Percentiles rank a stretch among this genome's conserved stretches.
Evolutionary conservation across 2,888 invertebrate species (phyloP).

Genomic region (Lasioglossum morio): DNA sequence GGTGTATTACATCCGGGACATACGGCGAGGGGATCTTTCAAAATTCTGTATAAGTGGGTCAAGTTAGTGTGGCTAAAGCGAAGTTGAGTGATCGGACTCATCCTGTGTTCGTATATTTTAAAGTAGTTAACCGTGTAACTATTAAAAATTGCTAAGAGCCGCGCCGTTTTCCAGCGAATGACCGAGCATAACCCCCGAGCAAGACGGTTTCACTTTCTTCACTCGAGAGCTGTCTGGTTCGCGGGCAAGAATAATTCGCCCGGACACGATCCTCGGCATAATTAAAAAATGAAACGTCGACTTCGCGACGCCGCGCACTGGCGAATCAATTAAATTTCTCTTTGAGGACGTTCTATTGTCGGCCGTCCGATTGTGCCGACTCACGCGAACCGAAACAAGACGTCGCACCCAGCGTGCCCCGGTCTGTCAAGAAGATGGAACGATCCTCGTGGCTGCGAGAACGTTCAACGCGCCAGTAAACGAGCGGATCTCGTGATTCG

Average conservation of each 20-base stretch:
- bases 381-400: conserved; percentile 57
- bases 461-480: conserved; percentile 56
- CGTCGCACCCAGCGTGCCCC: conserved; percentile 41
- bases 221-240: neutral
- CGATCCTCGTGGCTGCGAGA: conserved; percentile 14
- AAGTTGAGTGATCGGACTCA: no score
- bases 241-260: neutral
- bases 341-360: neutral
- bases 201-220: conserved; percentile 5
- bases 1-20: no score
- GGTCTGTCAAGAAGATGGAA: conserved; percentile 34
- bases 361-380: conserved; percentile 19
- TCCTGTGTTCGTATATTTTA: neutral
- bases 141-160: neutral
- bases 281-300: neutral
- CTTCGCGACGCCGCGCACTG: neutral
- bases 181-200: neutral
- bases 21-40: no score
- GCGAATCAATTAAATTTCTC: conserved; percentile 4
- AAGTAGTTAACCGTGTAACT: neutral
- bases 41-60: no score
- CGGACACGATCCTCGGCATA: neutral
- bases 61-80: no score
- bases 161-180: neutral
- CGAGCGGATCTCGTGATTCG: conserved; percentile 50